Evolutionary conservation across 2,888 invertebrate species (phyloP).

Genomic region (Lasius fuliginosus): DNA sequence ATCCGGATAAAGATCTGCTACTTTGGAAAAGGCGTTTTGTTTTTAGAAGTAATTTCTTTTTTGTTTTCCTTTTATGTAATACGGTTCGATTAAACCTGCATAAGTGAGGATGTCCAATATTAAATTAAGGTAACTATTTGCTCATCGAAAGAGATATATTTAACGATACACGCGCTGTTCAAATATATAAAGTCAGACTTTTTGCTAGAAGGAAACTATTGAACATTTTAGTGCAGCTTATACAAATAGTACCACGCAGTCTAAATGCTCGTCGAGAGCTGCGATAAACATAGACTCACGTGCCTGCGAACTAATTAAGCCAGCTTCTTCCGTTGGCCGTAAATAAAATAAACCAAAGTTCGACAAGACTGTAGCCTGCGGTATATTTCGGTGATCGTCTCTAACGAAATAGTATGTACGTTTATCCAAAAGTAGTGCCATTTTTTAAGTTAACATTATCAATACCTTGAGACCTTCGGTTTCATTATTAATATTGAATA

Average conservation of each 20-base stretch:
- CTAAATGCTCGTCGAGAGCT: conserved; percentile 20
- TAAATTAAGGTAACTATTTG: background rate
- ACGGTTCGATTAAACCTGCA: background rate
- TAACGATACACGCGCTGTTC: background rate
- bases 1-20: background rate
- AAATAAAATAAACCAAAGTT: conserved; percentile 33
- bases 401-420: background rate
- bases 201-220: conserved; percentile 1
- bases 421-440: background rate
- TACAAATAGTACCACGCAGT: conserved; percentile 32
- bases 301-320: conserved; percentile 45
- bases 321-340: conserved; percentile 18
- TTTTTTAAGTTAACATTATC: background rate
- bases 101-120: background rate
- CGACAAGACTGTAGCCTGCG: background rate
- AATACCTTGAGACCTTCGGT: background rate
- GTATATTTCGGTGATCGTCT: conserved; percentile 9
- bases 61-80: background rate
- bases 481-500: background rate
- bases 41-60: background rate
- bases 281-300: conserved; percentile 36
- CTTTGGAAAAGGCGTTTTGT: background rate
- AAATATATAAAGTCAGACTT: background rate
- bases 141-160: background rate
- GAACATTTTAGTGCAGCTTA: conserved; percentile 11